These are phyloP conservation scores for Epizoanthus fatuus DNA, from an alignment of 92 coral and sea anemone genomes.

Conservation along the genomic window DNA sequence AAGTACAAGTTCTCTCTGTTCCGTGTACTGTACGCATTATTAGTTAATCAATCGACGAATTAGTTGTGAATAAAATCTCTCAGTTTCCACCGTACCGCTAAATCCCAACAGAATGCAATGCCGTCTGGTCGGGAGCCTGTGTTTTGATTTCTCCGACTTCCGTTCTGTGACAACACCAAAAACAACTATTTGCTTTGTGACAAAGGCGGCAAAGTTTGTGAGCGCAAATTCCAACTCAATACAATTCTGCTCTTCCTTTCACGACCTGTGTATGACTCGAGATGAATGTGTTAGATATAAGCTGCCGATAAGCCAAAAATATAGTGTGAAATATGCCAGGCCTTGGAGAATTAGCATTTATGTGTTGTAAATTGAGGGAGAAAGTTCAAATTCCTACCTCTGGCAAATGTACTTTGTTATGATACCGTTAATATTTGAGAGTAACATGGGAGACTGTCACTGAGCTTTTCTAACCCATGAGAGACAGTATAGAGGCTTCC, in stretches of 20 bases:
- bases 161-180: slow-evolving; percentile 34
- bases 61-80: not conserved
- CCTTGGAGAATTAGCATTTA: slow-evolving; percentile 10
- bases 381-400: slow-evolving; percentile 24
- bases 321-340: not conserved
- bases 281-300: not conserved
- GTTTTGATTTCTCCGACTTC: slow-evolving; percentile 28
- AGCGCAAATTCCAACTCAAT: not conserved
- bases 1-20: not conserved
- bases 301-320: not conserved
- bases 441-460: not conserved
- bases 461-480: not conserved
- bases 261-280: not conserved
- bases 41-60: not conserved
- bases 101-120: not conserved
- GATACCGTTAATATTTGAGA: not conserved
- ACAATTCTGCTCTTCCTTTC: not conserved
- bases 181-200: slow-evolving; percentile 34
- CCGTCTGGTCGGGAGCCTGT: slow-evolving; percentile 18
- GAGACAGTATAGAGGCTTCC: not conserved
- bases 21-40: not conserved
- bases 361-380: not conserved
- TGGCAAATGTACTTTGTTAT: not conserved
- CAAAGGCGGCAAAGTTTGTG: slow-evolving; percentile 21
- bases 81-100: not conserved